Evolutionary conservation across 2,113 vertebrate species (phyloP).

Genomic region (Rhodinocichla rosea): DNA sequence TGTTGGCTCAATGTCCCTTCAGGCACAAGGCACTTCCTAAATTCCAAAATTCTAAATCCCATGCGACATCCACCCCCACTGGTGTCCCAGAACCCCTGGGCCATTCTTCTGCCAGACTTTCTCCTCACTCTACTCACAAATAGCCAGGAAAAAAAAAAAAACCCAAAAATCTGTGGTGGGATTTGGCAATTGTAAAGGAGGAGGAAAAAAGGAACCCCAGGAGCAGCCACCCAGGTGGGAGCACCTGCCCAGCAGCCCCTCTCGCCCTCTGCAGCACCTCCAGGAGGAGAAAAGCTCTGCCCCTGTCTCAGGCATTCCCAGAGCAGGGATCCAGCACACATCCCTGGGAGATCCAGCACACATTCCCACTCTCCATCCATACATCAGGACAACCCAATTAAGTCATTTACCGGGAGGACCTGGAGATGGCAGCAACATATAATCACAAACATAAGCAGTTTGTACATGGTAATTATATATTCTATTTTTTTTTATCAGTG

Average conservation of each 20-base stretch:
- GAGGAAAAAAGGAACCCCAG: not conserved
- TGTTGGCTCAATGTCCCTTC: not conserved
- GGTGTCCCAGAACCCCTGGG: fast-evolving
- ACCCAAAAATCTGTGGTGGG: fast-evolving
- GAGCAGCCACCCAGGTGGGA: not conserved
- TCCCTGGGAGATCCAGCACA: fast-evolving
- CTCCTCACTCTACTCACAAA: not conserved
- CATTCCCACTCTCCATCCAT: not conserved
- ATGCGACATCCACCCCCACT: fast-evolving
- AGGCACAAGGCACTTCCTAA: not conserved
- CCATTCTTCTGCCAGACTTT: not conserved
- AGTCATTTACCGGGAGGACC: constrained; percentile 71
- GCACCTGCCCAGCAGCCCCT: not conserved
- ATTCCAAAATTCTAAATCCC: not conserved
- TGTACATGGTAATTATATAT: constrained; percentile 72
- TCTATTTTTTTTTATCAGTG: constrained; percentile 63
- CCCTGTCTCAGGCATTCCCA: fast-evolving
- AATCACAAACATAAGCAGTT: constrained; percentile 76
- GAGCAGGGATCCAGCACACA: fast-evolving
- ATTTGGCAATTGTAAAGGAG: not conserved
- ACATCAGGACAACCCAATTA: constrained; percentile 49
- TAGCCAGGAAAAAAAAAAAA: fast-evolving
- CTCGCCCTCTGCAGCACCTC: not conserved
- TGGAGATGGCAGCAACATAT: constrained; percentile 79
- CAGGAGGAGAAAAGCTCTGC: not conserved